These are phyloP conservation scores for Lathronympha strigana DNA, from an alignment of 2,888 invertebrate genomes.

Conservation along the genomic window DNA sequence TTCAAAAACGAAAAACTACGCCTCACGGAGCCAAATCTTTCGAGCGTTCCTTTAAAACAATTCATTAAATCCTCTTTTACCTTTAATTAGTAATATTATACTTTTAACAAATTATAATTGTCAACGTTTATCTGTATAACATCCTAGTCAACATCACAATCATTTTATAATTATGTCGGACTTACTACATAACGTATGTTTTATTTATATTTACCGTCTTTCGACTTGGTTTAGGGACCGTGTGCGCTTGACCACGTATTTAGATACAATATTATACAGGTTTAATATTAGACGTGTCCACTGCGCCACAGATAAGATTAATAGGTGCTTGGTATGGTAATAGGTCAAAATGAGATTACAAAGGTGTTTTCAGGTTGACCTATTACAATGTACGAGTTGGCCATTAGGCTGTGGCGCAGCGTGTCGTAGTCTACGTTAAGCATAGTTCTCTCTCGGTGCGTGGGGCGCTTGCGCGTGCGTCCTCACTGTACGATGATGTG, in stretches of 20 bases:
- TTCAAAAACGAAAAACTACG: conserved; percentile 28
- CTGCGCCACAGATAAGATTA: neutral
- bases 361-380: neutral
- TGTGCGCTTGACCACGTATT: conserved; percentile 81
- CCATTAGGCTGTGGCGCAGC: neutral
- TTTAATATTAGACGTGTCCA: conserved; percentile 55
- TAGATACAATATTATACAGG: conserved; percentile 57
- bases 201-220: conserved; percentile 71
- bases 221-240: conserved; percentile 69
- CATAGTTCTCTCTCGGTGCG: conserved; percentile 40
- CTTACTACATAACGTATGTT: conserved; percentile 67
- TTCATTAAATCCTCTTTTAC: conserved; percentile 53
- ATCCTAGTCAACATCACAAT: conserved; percentile 81
- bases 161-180: conserved; percentile 71
- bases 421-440: conserved; percentile 34
- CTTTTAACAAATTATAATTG: conserved; percentile 72
- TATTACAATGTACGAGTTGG: neutral
- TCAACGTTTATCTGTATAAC: conserved; percentile 75
- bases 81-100: conserved; percentile 67
- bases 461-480: conserved; percentile 44
- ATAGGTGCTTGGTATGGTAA: neutral
- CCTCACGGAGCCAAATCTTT: conserved; percentile 32
- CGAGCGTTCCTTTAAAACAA: conserved; percentile 48
- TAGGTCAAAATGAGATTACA: neutral
- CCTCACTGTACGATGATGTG: conserved; percentile 96